Evolutionary conservation across 23 tunicate species (phyloP).

Genomic region (Phallusia fumigata): DNA sequence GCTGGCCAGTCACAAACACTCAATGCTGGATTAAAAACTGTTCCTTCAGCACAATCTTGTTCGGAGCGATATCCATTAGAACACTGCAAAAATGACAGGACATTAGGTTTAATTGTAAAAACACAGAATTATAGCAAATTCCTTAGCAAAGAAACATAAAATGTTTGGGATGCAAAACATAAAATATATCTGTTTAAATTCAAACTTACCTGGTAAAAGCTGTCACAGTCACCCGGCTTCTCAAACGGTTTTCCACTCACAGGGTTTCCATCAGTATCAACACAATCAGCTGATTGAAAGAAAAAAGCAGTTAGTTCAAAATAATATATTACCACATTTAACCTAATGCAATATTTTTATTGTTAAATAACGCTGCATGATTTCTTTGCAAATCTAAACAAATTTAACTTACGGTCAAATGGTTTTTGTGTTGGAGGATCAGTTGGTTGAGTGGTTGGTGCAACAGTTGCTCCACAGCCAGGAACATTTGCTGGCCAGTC

Average conservation of each 20-base stretch:
- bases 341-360: not conserved
- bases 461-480: conserved; percentile 15
- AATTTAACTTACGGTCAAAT: not conserved
- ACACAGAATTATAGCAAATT: too few species aligned
- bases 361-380: not conserved
- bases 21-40: conserved; percentile 40
- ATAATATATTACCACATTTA: not conserved
- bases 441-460: conserved; percentile 15
- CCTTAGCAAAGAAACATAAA: too few species aligned
- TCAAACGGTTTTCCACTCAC: conserved; percentile 36
- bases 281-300: not conserved
- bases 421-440: conserved; percentile 9
- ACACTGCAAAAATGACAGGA: conserved; percentile 19
- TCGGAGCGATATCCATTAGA: conserved; percentile 27
- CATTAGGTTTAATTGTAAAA: too few species aligned
- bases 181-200: not conserved
- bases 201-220: conserved; percentile 32
- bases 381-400: not conserved
- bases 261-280: conserved; percentile 21
- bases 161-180: not conserved
- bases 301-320: too few species aligned
- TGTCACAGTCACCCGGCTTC: conserved; percentile 22
- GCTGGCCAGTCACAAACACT: conserved; percentile 32
- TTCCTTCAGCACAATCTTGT: conserved; percentile 34
- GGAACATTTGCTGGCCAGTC: conserved; percentile 35